These are phyloP conservation scores for Microcebus jonahi DNA, from an alignment of 2,113 vertebrate genomes.

Conservation along the genomic window DNA sequence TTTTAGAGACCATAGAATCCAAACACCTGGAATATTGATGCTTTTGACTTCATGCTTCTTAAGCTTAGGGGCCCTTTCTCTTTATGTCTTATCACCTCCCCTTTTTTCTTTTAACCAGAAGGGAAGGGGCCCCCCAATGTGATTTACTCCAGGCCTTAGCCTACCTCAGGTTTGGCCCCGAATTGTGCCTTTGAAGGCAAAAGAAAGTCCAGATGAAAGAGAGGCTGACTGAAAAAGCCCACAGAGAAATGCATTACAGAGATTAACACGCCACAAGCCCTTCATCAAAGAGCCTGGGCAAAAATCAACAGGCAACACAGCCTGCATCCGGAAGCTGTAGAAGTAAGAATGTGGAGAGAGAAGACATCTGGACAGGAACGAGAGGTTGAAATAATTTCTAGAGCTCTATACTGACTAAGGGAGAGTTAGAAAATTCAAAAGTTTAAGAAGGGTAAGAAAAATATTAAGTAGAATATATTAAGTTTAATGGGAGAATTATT, in stretches of 20 bases:
- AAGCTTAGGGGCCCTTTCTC: not conserved
- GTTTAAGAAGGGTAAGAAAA: not conserved
- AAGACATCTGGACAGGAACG: conserved; percentile 60
- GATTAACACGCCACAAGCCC: conserved; percentile 65
- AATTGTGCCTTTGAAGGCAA: conserved; percentile 68
- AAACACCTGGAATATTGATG: not conserved
- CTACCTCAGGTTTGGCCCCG: conserved; percentile 48
- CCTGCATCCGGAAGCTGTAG: not conserved
- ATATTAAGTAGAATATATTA: not conserved
- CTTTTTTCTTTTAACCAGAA: conserved; percentile 28
- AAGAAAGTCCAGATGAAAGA: conserved; percentile 76
- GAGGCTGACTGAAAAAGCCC: not conserved
- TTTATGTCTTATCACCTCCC: not conserved
- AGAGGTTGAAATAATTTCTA: not conserved
- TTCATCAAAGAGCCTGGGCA: conserved; percentile 68
- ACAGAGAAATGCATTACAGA: conserved; percentile 57
- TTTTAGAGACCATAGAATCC: not conserved
- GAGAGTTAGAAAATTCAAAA: not conserved
- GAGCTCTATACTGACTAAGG: not conserved
- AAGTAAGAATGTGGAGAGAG: conserved; percentile 26
- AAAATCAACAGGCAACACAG: conserved; percentile 61
- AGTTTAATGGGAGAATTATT: not conserved
- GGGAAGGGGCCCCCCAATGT: not conserved
- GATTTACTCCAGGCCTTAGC: conserved; percentile 73
- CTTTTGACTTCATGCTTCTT: not conserved